Evolutionary conservation across 2,113 vertebrate species (phyloP), one percentile per base, ranked within the genome.

Genomic region (Calonectris borealis): DNA sequence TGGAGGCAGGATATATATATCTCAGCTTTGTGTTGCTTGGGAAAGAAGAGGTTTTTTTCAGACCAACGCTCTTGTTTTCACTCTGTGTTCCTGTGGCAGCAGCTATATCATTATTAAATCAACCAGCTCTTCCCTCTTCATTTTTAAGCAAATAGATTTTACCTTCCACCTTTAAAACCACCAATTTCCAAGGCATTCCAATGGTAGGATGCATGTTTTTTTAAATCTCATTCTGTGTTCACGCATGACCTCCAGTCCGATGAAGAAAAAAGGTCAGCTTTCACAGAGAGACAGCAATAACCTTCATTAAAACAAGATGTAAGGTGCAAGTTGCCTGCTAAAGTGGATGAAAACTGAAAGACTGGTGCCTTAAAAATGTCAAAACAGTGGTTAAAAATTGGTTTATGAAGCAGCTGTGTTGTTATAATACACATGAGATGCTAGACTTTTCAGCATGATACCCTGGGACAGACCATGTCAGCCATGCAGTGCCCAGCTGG

Each of bases 251-350:
- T 93, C 32, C 20, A 75, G 32, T 78, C 52, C 57, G 69, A 90
- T 86, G 66, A 85, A 61, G 78, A 66, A 71, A 88, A 93, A 96
- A 95, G 58, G 54, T 93, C 73, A 78, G 49, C 62, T 90, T 91
- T 92, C 86, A 68, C 19, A 61, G 65, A 52, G n/a, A 64, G 18
- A 57, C 22, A 87, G 61, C 36, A 69, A 51, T 36, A 90, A 72
- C 55, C 57, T 94, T 81, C 44, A 65, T 71, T 68, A 91, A 92
- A 87, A 81, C 46, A 84, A 86, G 91, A 73, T 32, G 31, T 49
- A 88, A 68, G 49, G 26, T 75, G 32, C 62, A 77, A 71, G 34
- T 75, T 79, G 38, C 36, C 54, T 29, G 34, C 40, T 76, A 20
- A 79, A 87, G 29, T 26, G 84, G 58, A 29, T 48, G 57, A 86